Evolutionary conservation across 2,113 vertebrate species (phyloP).

Genomic region (Serilophus lunatus): DNA sequence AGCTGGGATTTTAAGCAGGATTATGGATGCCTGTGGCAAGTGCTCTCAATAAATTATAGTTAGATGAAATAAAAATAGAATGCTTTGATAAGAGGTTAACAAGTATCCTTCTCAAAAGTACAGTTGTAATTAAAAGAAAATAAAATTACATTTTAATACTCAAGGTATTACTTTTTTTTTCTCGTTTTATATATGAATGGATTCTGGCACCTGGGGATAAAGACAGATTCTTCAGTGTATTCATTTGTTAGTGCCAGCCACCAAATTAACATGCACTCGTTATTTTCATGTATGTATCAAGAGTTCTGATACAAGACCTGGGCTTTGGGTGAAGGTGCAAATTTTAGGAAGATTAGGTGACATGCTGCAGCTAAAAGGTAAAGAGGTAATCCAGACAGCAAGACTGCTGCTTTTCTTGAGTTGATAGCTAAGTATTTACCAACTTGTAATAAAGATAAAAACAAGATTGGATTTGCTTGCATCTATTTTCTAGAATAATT

Average conservation of each 20-base stretch:
- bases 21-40: conserved; percentile 36
- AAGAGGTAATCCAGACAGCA: background rate
- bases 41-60: background rate
- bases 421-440: background rate
- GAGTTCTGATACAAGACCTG: background rate
- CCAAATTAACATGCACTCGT: background rate
- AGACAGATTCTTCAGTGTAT: background rate
- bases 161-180: background rate
- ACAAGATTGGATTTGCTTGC: background rate
- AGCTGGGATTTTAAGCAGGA: conserved; percentile 15
- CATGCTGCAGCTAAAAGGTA: background rate
- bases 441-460: background rate
- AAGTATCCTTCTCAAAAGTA: background rate
- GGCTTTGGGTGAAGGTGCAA: background rate
- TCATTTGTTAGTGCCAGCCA: background rate
- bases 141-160: background rate
- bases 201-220: background rate
- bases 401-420: background rate
- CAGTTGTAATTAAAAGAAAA: background rate
- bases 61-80: conserved; percentile 50
- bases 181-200: background rate
- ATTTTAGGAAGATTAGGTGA: background rate
- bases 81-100: conserved; percentile 37
- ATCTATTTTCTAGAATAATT: background rate
- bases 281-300: background rate